These are phyloP conservation scores for Antheraea assamensis DNA, from an alignment of 2,888 invertebrate genomes.

Conservation along the genomic window DNA sequence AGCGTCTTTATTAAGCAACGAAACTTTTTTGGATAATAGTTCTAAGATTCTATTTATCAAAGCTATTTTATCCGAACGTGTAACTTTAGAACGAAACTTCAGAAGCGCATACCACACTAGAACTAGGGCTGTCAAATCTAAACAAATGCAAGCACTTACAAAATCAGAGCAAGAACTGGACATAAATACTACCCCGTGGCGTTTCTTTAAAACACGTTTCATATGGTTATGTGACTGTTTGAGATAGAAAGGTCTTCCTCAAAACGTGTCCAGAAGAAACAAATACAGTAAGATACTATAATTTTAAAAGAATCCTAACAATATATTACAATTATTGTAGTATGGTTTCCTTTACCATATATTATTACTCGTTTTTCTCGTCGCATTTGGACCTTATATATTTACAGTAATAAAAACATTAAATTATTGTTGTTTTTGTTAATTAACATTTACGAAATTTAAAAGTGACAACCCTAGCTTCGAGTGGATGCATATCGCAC, in stretches of 20 bases:
- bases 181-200: no score
- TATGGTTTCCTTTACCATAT: no score
- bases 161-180: neutral
- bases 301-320: no score
- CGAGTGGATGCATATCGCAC: neutral
- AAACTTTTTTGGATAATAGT: neutral
- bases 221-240: neutral
- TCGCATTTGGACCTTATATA: no score
- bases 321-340: no score
- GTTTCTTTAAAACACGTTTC: no score
- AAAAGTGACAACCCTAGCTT: neutral
- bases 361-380: no score
- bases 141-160: neutral
- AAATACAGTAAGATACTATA: no score
- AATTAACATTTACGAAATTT: neutral
- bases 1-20: no score
- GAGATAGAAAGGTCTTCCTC: neutral
- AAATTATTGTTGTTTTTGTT: no score
- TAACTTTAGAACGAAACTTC: slow-evolving; percentile 1
- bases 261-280: no score
- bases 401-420: no score
- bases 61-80: neutral
- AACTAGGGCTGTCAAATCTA: neutral
- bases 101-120: neutral
- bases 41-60: neutral